Evolutionary conservation across 2,888 invertebrate genomes (phyloP).

Genomic region (Cosmopolites sordidus): DNA sequence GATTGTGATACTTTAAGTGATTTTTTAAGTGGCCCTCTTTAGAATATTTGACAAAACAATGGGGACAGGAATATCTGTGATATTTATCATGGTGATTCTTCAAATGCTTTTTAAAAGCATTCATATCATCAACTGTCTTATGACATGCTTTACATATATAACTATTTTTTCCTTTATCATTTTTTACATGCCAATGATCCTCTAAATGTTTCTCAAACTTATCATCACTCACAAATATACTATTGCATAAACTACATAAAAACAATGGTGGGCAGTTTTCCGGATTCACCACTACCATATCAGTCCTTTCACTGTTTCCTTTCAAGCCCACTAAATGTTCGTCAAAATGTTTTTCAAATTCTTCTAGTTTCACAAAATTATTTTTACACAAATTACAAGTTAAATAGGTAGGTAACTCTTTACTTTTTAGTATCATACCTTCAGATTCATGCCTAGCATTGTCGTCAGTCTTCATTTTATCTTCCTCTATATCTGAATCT

Average conservation of each 20-base stretch:
- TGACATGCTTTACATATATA: conserved; percentile 30
- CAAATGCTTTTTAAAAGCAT: conserved; percentile 32
- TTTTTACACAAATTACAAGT: background rate
- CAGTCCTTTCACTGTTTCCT: background rate
- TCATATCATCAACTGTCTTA: conserved; percentile 30
- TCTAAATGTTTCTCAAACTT: conserved; percentile 13
- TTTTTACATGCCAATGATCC: conserved; percentile 8
- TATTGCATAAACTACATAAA: conserved; percentile 10
- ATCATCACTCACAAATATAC: conserved; percentile 8
- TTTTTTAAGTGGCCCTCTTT: conserved; percentile 16
- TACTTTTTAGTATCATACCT: conserved; percentile 22
- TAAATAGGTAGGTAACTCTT: background rate
- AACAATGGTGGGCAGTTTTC: conserved; percentile 4
- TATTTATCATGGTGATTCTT: conserved; percentile 23
- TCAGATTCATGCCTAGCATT: conserved; percentile 29
- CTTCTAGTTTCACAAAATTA: background rate
- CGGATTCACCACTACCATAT: background rate
- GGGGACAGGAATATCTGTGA: conserved; percentile 10
- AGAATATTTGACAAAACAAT: conserved; percentile 13
- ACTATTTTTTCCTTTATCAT: conserved; percentile 19
- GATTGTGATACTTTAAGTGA: conserved; percentile 8
- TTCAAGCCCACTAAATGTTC: background rate
- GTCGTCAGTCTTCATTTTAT: conserved; percentile 17
- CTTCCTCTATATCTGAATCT: background rate
- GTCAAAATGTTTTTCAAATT: background rate